phyloP scores from a whole-genome alignment of 1,140 invertebrate genomes.

The Littorina saxatilis region DNA sequence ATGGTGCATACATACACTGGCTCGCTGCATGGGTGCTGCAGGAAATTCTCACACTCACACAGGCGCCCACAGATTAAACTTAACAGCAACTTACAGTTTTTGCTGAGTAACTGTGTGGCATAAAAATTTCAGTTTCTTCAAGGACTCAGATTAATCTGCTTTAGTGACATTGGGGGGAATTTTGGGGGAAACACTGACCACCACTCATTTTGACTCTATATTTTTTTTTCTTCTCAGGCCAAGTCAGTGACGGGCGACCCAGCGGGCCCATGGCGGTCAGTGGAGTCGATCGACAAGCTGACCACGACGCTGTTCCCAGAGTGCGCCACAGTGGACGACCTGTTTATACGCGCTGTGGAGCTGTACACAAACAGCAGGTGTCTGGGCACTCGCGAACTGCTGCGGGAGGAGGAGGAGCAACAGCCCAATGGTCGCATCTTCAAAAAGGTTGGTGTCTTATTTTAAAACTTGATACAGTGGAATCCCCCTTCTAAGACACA shows the following conservation, averaged over 20 bases:
- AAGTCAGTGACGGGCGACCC: slow-evolving; percentile 51
- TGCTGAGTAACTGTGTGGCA: no score
- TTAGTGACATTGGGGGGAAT: no score
- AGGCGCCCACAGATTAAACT: no score
- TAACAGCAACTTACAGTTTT: no score
- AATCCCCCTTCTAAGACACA: no score
- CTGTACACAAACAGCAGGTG: slow-evolving; percentile 85
- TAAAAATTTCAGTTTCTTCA: no score
- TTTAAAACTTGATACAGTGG: background rate
- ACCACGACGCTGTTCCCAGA: slow-evolving; percentile 78
- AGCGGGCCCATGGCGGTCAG: slow-evolving; percentile 63
- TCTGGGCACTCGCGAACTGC: slow-evolving; percentile 92
- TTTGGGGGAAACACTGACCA: no score
- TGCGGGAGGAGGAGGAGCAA: slow-evolving; percentile 94
- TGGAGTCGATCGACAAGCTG: slow-evolving; percentile 60
- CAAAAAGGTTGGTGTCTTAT: slow-evolving; percentile 86
- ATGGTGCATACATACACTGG: no score
- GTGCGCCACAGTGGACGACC: slow-evolving; percentile 91
- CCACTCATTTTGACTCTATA: no score
- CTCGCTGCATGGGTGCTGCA: no score
- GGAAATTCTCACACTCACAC: no score
- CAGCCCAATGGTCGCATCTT: slow-evolving; percentile 96
- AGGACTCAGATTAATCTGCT: no score
- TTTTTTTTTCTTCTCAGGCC: slow-evolving; percentile 49
- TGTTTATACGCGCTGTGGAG: slow-evolving; percentile 84